phyloP scores from a whole-genome alignment of 2,888 invertebrate species.

The Leistus spinibarbis region DNA sequence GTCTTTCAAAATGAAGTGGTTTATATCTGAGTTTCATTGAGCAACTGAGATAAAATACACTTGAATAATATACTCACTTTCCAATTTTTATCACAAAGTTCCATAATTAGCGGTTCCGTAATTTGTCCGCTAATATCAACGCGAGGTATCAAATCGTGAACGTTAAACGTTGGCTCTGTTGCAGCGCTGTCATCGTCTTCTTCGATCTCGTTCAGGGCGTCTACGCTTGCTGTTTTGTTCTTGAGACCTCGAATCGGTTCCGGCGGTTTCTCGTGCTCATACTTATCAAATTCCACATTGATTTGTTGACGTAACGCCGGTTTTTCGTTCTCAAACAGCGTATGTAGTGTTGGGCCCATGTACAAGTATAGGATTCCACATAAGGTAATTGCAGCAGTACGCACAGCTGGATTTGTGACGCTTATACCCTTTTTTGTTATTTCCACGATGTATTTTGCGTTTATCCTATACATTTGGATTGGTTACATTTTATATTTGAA shows the following conservation, averaged over 20 bases:
- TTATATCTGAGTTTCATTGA: too few relatives aligned
- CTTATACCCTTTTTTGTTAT: constrained; percentile 82
- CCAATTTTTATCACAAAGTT: constrained; percentile 92
- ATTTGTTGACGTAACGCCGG: constrained; percentile 83
- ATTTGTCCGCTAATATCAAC: constrained; percentile 84
- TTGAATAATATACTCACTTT: constrained; percentile 63
- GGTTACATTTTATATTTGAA: not conserved
- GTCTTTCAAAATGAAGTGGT: too few relatives aligned
- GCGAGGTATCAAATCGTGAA: constrained; percentile 76
- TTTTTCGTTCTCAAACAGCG: constrained; percentile 87
- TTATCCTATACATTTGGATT: constrained; percentile 59
- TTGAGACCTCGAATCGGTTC: constrained; percentile 70
- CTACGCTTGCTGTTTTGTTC: constrained; percentile 62
- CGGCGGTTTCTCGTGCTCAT: constrained; percentile 76
- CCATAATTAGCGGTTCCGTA: constrained; percentile 78
- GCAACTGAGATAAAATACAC: too few relatives aligned
- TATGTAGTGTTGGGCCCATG: constrained; percentile 75
- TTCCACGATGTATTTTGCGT: constrained; percentile 75
- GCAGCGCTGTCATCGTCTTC: constrained; percentile 55
- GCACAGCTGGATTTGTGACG: constrained; percentile 84
- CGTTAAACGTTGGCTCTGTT: constrained; percentile 60
- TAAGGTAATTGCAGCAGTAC: constrained; percentile 76
- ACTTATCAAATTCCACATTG: constrained; percentile 83
- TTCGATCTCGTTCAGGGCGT: constrained; percentile 60
- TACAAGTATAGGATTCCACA: constrained; percentile 81